phyloP scores from a whole-genome alignment of 2,888 invertebrate species.

The Ennomos erosarius region DNA sequence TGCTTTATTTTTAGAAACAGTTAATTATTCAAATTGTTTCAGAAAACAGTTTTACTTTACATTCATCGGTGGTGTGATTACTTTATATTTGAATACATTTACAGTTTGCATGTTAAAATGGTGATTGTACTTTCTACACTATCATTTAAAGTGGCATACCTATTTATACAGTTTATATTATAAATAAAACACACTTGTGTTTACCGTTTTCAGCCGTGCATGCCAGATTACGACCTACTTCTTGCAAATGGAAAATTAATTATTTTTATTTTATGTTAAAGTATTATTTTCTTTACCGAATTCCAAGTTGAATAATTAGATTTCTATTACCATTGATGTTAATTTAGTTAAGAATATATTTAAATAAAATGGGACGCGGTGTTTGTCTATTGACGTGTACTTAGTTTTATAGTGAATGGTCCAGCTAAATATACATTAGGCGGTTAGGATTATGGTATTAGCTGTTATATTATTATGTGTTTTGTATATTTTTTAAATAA shows the following conservation, averaged over 20 bases:
- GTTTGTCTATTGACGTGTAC: slow-evolving; percentile 56
- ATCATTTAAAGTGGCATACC: no score
- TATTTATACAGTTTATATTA: no score
- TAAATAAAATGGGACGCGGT: slow-evolving; percentile 63
- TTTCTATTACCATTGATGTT: slow-evolving; percentile 22
- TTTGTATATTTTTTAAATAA: slow-evolving; percentile 64
- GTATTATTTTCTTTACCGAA: no score
- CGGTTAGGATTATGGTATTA: slow-evolving; percentile 36
- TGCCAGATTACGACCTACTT: no score
- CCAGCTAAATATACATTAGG: slow-evolving; percentile 33
- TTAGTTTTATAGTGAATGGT: slow-evolving; percentile 51
- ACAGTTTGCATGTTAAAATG: slow-evolving; percentile 3
- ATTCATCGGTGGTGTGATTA: no score
- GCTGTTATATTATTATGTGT: slow-evolving; percentile 49
- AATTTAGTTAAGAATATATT: slow-evolving; percentile 35
- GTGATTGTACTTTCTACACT: neutral
- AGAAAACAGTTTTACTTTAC: no score
- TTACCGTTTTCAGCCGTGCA: no score
- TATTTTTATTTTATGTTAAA: no score
- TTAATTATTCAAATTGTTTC: no score
- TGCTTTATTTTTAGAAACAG: no score
- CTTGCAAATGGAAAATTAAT: no score
- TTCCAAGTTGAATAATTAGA: neutral
- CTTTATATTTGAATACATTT: neutral
- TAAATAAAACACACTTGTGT: no score